Base-by-base conservation (phyloP, 2,797 vertebrate species). In the Taeniopygia guttata region DNA sequence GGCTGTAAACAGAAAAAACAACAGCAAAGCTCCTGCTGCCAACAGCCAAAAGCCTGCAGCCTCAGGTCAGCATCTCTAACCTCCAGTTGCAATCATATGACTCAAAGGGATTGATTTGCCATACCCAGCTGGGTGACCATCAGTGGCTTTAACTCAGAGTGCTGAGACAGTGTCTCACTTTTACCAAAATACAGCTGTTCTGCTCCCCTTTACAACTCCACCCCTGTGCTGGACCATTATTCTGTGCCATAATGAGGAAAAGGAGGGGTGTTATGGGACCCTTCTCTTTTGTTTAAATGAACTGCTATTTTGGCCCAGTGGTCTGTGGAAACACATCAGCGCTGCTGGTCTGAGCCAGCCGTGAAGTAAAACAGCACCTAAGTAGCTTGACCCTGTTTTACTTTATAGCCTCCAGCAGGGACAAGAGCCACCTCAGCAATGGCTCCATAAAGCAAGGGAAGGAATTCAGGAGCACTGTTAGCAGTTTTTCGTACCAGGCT, bases 131-230 rank as follows among this genome's bases (percentile, higher is more conserved):
- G n/a, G 34, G 16, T 30, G 34, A 73, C 38, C 34, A 23, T 27
- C 54, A 54, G 12, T 27, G 30, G 42, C 59, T 68, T 63, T 83
- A 69, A 34, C 0, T 0, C 0, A 5, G 36, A 38, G 36, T 26
- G 27, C 21, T 62, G 22, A 81, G 64, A 32, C 66, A 23, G 73
- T 69, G 34, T 55, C 45, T 73, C 21, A 11, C 18, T 59, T 77
- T 85, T 70, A 12, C 29, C 49, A 80, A 55, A 90, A 76, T 5
- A 19, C 13, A 43, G 68, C 29, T 22, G 6, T 30, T 18, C 38
- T 67, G 4, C 29, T 27, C 8, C 5, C 7, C 29, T 45, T 64
- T 46, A 38, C 19, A 25, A 36, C 18, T 27, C 25, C 16, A 52
- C 3, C 5, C n/a, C 46, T 32, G 16, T 16, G 23, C 42, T 72